Evolutionary conservation across 2,888 invertebrate genomes (phyloP).

Genomic region (Pantelozetes paolii): DNA sequence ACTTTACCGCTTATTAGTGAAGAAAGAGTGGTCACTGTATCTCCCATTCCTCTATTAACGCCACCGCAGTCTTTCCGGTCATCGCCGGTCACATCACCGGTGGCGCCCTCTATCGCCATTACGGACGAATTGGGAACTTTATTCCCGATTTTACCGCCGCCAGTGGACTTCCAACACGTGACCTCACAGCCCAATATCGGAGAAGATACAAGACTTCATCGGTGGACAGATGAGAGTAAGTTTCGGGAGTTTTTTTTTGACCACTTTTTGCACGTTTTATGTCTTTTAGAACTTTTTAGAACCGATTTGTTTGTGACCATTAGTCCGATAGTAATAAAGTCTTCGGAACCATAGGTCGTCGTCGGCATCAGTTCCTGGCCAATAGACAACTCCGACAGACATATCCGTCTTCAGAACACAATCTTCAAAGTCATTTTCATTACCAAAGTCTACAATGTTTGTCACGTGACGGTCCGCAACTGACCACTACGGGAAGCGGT

Average conservation of each 20-base stretch:
- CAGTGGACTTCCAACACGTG: constrained; percentile 27
- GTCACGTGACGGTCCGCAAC: background rate
- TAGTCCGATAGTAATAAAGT: no score
- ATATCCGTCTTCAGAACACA: background rate
- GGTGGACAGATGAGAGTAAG: constrained; percentile 32
- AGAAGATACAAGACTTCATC: constrained; percentile 18
- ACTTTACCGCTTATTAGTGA: constrained; percentile 42
- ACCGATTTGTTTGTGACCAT: no score
- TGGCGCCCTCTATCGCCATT: constrained; percentile 38
- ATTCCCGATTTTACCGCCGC: constrained; percentile 43
- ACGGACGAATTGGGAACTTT: constrained; percentile 41
- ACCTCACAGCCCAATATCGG: constrained; percentile 35
- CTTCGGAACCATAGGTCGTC: no score
- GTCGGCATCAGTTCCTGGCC: background rate
- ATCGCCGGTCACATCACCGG: constrained; percentile 38
- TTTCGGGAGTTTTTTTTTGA: no score
- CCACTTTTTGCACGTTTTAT: no score
- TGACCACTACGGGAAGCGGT: constrained; percentile 37
- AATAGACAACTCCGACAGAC: background rate
- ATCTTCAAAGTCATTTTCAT: background rate
- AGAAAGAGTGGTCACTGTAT: no score
- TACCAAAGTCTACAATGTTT: constrained; percentile 28
- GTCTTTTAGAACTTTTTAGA: no score
- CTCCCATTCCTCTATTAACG: constrained; percentile 37
- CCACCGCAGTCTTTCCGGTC: constrained; percentile 43